Evolutionary conservation across 2,888 invertebrate species (phyloP).

Genomic region (Dexiosoma caninum): DNA sequence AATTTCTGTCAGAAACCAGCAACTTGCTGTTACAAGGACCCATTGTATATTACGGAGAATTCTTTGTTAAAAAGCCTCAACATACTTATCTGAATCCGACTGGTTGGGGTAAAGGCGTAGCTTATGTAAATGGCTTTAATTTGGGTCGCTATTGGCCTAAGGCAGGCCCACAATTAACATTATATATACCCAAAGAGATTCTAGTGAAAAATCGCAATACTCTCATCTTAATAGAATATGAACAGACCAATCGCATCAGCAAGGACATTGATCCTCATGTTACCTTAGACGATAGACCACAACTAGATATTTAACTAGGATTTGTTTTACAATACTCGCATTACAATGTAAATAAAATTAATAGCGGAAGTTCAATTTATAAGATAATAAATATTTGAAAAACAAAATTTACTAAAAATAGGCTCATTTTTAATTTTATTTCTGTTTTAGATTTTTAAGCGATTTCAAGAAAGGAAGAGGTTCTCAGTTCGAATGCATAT

Average conservation of each 20-base stretch:
- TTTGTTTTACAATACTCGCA: neutral
- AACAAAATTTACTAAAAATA: too few species aligned
- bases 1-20: neutral
- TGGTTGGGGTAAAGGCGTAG: constrained; percentile 91
- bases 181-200: constrained; percentile 89
- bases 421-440: too few species aligned
- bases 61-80: constrained; percentile 77
- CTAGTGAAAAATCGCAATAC: constrained; percentile 80
- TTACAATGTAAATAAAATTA: too few species aligned
- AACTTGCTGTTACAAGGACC: constrained; percentile 78
- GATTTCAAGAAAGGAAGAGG: too few species aligned
- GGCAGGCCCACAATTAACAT: constrained; percentile 88
- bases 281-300: constrained; percentile 74
- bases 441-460: too few species aligned
- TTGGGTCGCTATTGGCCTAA: constrained; percentile 90
- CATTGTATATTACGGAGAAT: constrained; percentile 79
- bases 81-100: constrained; percentile 88
- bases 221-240: constrained; percentile 81
- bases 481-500: too few species aligned
- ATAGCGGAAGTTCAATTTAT: too few species aligned
- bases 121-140: constrained; percentile 90
- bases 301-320: constrained; percentile 67
- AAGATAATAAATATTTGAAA: too few species aligned
- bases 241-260: constrained; percentile 72
- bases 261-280: constrained; percentile 69